Evolutionary conservation across 2,888 invertebrate genomes (phyloP).

Genomic region (Nysson spinosus): DNA sequence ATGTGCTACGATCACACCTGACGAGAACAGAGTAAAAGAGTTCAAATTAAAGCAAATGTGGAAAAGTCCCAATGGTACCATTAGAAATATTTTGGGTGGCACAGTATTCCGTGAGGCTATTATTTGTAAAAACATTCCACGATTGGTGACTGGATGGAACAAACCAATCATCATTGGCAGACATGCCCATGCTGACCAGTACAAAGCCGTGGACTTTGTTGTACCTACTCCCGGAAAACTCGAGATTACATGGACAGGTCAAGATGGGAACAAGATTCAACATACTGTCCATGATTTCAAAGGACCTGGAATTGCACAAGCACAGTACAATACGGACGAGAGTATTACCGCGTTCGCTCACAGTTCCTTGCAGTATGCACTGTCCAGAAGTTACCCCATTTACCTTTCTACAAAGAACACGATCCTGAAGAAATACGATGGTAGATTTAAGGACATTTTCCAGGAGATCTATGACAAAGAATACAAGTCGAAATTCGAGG

Average conservation of each 20-base stretch:
- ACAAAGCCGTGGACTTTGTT: conserved; percentile 97
- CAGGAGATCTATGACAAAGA: conserved; percentile 94
- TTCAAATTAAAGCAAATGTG: conserved; percentile 93
- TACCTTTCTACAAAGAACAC: conserved; percentile 98
- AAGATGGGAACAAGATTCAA: conserved; percentile 82
- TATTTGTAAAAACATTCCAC: conserved; percentile 95
- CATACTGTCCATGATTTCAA: conserved; percentile 91
- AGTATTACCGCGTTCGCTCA: conserved; percentile 97
- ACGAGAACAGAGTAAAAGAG: conserved; percentile 96
- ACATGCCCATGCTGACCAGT: conserved; percentile 99
- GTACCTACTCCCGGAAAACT: conserved; percentile 94
- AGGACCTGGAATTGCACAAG: conserved; percentile 94
- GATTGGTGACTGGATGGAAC: conserved; percentile 95
- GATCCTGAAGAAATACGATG: conserved; percentile 97
- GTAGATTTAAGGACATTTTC: conserved; percentile 98
- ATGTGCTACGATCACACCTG: conserved; percentile 99
- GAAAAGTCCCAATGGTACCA: conserved; percentile 94
- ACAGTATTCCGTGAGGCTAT: conserved; percentile 92
- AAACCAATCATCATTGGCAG: conserved; percentile 99
- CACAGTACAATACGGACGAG: conserved; percentile 97
- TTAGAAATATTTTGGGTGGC: conserved; percentile 91
- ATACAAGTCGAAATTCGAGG: conserved; percentile 91
- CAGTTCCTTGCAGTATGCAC: conserved; percentile 93
- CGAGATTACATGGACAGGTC: conserved; percentile 89
- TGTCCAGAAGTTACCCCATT: conserved; percentile 90